Evolutionary conservation across 2,113 vertebrate species (phyloP).

Genomic region (Salvelinus fontinalis): DNA sequence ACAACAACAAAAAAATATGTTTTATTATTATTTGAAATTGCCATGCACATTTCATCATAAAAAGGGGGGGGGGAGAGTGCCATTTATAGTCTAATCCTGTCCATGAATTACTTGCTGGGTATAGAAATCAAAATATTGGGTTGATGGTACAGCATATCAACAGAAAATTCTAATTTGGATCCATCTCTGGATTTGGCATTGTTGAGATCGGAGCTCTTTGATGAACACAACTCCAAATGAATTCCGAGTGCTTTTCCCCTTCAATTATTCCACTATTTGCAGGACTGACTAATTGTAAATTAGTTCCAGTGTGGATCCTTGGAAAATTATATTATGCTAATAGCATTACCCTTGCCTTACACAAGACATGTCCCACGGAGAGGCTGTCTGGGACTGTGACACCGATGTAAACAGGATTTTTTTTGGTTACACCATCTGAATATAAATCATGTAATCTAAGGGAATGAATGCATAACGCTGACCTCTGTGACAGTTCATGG

Average conservation of each 20-base stretch:
- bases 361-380: conserved; percentile 25
- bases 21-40: not conserved
- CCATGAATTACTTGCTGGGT: not conserved
- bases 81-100: too few relatives aligned
- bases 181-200: conserved; percentile 19
- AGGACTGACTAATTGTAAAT: conserved; percentile 41
- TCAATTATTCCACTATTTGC: conserved; percentile 28
- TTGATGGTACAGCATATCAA: conserved; percentile 6
- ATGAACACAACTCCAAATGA: conserved; percentile 38
- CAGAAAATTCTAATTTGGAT: not conserved
- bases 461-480: not conserved
- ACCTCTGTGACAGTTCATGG: not conserved
- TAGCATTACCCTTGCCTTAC: conserved; percentile 47
- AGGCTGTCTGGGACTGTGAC: conserved; percentile 38
- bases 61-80: too few relatives aligned
- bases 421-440: conserved; percentile 15
- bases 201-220: conserved; percentile 34
- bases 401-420: conserved; percentile 36
- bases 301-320: conserved; percentile 38
- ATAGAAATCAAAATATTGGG: not conserved
- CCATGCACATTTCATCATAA: not conserved
- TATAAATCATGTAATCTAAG: conserved; percentile 9
- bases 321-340: conserved; percentile 50
- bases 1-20: too few relatives aligned
- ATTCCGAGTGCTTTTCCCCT: conserved; percentile 24